These are phyloP conservation scores for Mesorhabditis belari DNA, from an alignment of 2,888 invertebrate species.

Conservation along the genomic window DNA sequence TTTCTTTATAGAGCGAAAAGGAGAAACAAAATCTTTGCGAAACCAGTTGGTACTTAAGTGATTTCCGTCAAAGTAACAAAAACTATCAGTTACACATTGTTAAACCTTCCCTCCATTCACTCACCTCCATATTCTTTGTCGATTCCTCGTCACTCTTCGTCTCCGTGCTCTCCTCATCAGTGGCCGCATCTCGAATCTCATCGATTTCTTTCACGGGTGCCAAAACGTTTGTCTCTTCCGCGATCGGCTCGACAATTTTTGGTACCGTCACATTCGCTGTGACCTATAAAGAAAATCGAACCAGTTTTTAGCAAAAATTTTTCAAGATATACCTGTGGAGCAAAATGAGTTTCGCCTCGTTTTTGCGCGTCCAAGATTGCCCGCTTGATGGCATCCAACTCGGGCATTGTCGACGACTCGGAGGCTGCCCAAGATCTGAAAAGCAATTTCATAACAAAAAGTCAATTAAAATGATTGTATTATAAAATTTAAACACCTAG, in stretches of 20 bases:
- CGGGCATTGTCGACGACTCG: constrained; percentile 37
- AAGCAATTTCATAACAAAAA: background rate
- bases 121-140: too few species aligned
- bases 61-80: too few species aligned
- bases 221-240: background rate
- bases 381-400: constrained; percentile 38
- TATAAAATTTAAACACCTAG: background rate
- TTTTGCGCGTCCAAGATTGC: constrained; percentile 43
- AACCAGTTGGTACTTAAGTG: too few species aligned
- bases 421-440: constrained; percentile 48
- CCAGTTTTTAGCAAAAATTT: background rate
- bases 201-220: constrained; percentile 3
- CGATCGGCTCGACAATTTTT: constrained; percentile 4
- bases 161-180: background rate
- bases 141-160: background rate
- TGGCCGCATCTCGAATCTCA: background rate
- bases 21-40: too few species aligned
- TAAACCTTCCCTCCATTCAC: too few species aligned
- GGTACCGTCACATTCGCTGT: constrained; percentile 31
- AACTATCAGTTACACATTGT: too few species aligned
- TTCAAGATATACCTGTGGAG: constrained; percentile 27
- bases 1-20: too few species aligned
- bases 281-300: constrained; percentile 12
- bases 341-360: constrained; percentile 27
- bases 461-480: background rate